phyloP scores from a whole-genome alignment of 64 coral and sea anemone species.

The Actinia tenebrosa region DNA sequence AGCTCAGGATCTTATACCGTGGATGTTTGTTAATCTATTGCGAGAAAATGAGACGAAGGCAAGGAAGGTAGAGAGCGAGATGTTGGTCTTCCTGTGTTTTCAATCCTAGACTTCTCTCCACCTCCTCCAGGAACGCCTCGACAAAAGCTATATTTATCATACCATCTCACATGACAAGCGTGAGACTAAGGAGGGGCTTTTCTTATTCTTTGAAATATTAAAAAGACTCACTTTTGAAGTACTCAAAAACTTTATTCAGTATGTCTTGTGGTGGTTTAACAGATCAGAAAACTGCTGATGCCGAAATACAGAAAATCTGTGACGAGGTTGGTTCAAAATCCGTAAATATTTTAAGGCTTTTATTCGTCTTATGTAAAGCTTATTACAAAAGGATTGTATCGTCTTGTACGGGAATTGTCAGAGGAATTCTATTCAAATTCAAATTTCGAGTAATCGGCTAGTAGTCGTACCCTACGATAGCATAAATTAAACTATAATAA shows the following conservation, averaged over 20 bases:
- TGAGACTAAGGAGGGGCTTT: background rate
- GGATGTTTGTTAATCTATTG: too few species aligned
- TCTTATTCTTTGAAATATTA: background rate
- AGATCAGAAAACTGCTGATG: slow-evolving; percentile 8
- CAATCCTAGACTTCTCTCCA: background rate
- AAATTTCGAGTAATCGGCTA: too few species aligned
- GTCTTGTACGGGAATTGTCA: too few species aligned
- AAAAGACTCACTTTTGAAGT: background rate
- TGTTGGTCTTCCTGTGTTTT: background rate
- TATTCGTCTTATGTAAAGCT: background rate
- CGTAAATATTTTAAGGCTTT: background rate
- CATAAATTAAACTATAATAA: too few species aligned
- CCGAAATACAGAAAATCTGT: slow-evolving; percentile 31
- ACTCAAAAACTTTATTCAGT: background rate
- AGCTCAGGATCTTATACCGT: too few species aligned
- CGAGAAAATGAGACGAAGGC: too few species aligned
- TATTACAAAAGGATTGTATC: background rate
- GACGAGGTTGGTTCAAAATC: slow-evolving; percentile 25
- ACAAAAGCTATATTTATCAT: background rate
- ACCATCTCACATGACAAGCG: background rate
- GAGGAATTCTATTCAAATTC: too few species aligned
- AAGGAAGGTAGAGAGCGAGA: too few species aligned
- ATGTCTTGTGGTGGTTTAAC: slow-evolving; percentile 41
- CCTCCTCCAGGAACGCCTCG: background rate
- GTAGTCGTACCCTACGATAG: too few species aligned